A percentile compares a stretch with the other conserved stretches of the same genome.
Evolutionary conservation across 2,113 vertebrate genomes (phyloP).

Genomic region (Pycnonotus jocosus): DNA sequence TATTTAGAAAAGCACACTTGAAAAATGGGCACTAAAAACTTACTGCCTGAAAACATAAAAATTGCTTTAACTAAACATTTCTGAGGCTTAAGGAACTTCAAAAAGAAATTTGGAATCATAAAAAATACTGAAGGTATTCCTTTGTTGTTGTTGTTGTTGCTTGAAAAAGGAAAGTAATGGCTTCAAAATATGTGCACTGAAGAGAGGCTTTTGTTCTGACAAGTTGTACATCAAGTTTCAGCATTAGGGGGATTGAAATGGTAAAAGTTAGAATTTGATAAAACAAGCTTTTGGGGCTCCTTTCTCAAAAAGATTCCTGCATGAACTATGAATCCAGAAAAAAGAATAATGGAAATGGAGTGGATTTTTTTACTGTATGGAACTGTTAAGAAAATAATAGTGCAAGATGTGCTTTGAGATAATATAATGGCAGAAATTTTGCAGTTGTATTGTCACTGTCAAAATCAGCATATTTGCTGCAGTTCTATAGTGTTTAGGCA

Average conservation of each 20-base stretch:
- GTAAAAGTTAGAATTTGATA: constrained; percentile 13
- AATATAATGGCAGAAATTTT: background rate
- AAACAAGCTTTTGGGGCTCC: background rate
- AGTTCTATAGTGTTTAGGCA: background rate
- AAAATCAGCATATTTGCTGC: background rate
- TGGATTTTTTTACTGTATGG: background rate
- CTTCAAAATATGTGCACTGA: background rate
- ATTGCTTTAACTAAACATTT: background rate
- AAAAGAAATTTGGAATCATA: background rate
- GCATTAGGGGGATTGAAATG: constrained; percentile 6
- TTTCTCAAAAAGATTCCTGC: background rate
- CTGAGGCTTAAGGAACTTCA: background rate
- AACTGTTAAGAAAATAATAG: background rate
- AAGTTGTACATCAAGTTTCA: constrained; percentile 22
- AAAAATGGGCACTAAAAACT: background rate
- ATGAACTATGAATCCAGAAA: background rate
- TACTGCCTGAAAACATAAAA: background rate
- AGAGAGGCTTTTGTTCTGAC: constrained; percentile 17
- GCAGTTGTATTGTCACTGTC: background rate
- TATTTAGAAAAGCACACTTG: constrained; percentile 4
- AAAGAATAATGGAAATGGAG: background rate
- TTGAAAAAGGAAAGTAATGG: constrained; percentile 15
- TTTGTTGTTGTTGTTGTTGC: background rate
- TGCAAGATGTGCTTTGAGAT: background rate
- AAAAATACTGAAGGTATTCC: background rate